These are phyloP conservation scores for Toxonevra muliebris DNA, from an alignment of 2,888 invertebrate genomes.

Conservation along the genomic window DNA sequence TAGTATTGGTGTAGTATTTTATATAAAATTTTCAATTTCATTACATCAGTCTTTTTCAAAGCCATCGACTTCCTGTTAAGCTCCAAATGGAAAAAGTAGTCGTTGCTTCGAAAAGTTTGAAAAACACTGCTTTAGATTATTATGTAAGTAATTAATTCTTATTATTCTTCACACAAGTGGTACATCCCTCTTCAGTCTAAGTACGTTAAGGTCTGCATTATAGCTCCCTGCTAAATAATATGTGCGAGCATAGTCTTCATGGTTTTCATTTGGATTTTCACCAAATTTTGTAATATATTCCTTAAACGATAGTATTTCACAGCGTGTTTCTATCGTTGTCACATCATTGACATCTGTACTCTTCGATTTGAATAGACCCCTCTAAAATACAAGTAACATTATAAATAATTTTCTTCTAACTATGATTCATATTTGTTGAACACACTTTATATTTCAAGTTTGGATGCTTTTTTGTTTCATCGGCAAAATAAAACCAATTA, in stretches of 20 bases:
- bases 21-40: too few relatives aligned
- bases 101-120: too few relatives aligned
- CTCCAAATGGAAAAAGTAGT: too few relatives aligned
- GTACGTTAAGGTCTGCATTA: slow-evolving; percentile 83
- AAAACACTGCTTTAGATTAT: too few relatives aligned
- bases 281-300: slow-evolving; percentile 80
- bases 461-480: slow-evolving; percentile 85
- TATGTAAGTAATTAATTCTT: too few relatives aligned
- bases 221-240: slow-evolving; percentile 94
- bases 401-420: not conserved
- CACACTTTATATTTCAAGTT: slow-evolving; percentile 81
- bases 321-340: slow-evolving; percentile 95
- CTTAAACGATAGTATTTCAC: slow-evolving; percentile 83
- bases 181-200: slow-evolving; percentile 71
- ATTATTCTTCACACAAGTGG: slow-evolving; percentile 39
- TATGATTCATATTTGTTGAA: too few relatives aligned
- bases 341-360: slow-evolving; percentile 96
- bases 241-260: slow-evolving; percentile 84
- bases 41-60: too few relatives aligned
- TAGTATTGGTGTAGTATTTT: too few relatives aligned
- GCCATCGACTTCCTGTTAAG: too few relatives aligned
- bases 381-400: slow-evolving; percentile 70
- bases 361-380: slow-evolving; percentile 93
- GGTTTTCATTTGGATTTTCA: slow-evolving; percentile 76
- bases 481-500: slow-evolving; percentile 97